These are phyloP conservation scores for Polydrusus tereticollis DNA, from an alignment of 2,888 invertebrate species.

Conservation along the genomic window DNA sequence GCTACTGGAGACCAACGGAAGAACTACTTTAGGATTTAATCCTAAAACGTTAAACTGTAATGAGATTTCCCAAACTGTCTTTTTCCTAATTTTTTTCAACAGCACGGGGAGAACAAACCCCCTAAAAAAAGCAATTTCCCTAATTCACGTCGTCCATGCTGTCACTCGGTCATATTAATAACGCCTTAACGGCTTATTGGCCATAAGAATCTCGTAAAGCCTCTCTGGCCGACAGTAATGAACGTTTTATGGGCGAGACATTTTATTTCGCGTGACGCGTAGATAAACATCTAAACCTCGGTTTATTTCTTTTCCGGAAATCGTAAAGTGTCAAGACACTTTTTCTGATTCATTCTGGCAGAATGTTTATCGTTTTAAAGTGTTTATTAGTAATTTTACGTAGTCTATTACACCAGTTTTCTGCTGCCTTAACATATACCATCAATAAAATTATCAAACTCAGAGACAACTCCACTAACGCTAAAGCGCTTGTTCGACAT, in stretches of 20 bases:
- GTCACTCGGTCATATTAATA: slow-evolving; percentile 5
- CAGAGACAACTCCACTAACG: no score
- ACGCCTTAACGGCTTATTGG: slow-evolving; percentile 10
- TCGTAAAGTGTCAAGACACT: neutral
- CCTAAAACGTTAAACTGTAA: no score
- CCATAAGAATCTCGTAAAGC: slow-evolving; percentile 5
- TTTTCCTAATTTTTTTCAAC: no score
- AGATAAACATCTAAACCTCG: neutral
- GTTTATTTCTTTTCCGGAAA: neutral
- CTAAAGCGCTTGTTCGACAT: no score
- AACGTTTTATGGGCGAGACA: slow-evolving; percentile 3
- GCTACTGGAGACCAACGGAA: no score
- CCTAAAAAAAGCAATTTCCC: slow-evolving; percentile 1
- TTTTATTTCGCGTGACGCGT: neutral
- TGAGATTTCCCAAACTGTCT: no score
- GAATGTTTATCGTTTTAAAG: neutral
- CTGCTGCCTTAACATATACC: no score
- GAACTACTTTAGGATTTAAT: no score
- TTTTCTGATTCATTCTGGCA: neutral
- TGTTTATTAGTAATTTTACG: neutral
- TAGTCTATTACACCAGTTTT: neutral
- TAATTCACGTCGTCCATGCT: neutral
- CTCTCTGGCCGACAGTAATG: neutral
- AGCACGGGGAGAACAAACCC: neutral
- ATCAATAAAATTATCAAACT: no score